Evolutionary conservation across 2,113 vertebrate genomes (phyloP), one percentile per base, ranked within the genome.

Genomic region (Sinocyclocheilus rhinocerous): DNA sequence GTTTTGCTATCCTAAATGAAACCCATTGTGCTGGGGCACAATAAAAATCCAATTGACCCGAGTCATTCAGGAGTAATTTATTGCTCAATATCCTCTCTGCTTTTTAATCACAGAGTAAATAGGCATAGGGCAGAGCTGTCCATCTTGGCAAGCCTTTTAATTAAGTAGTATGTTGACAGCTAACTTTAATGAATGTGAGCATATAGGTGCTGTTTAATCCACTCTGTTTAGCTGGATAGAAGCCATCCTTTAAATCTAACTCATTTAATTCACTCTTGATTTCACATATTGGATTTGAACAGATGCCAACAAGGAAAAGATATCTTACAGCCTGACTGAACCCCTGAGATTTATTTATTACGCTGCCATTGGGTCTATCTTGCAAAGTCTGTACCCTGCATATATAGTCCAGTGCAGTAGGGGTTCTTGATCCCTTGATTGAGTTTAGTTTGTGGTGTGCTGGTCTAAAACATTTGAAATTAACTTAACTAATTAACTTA

Each of bases 221-320:
- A 91, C 87, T 91, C 90, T 90, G 78, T 81, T 77, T 84, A 82
- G 85, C 90, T 92, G 91, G 90, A 92, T 50, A 75, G 61, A 85
- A 91, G 89, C 92, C 91, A 90, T 50, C 79, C 36, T 90, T 91
- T 45, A 90, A 90, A 91, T 91, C 87, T 83, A 90, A 93, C 92
- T 88, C 59, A 78, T 36, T 92, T 90, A 87, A 67, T 86, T 76
- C 73, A 81, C 84, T 90, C 82, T 85, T 81, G 81, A 67, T 87
- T 89, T 91, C 88, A 91, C 81, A 87, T 89, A 61, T 88, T 87
- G 75, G 81, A 90, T 85, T 89, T 92, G 89, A 90, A 80, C 81
- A 84, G 73, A 72, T 83, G 57, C 85, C 85, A 91, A 36, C 45
- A 29, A 70, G 33, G 36, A 76, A n/a, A 42, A 57, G 33, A 42